Evolutionary conservation across 2,888 invertebrate species (phyloP).

Genomic region (Conchocele bisecta): DNA sequence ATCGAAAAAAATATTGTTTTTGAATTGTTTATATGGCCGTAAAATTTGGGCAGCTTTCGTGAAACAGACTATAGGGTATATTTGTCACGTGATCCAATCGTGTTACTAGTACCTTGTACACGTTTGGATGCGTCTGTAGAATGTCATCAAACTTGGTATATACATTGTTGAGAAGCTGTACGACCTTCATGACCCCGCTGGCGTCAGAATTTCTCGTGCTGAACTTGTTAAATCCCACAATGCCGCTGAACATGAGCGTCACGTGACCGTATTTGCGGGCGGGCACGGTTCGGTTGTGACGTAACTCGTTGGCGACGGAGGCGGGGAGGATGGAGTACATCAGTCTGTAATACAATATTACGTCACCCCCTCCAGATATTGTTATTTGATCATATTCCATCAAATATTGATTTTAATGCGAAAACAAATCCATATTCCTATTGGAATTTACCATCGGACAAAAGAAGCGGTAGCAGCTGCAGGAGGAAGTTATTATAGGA

Average conservation of each 20-base stretch:
- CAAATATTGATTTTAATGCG: too few relatives aligned
- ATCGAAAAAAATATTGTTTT: too few relatives aligned
- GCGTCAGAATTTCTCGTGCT: constrained; percentile 95
- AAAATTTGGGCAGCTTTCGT: too few relatives aligned
- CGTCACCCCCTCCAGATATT: too few relatives aligned
- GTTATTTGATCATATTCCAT: too few relatives aligned
- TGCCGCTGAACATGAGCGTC: constrained; percentile 96
- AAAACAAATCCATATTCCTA: too few relatives aligned
- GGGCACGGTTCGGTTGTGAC: constrained; percentile 95
- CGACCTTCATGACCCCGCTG: constrained; percentile 97
- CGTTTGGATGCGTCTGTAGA: constrained; percentile 95
- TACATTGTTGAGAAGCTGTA: constrained; percentile 94
- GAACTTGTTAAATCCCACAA: constrained; percentile 94
- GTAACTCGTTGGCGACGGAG: constrained; percentile 96
- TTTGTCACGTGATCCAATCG: too few relatives aligned
- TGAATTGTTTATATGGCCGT: too few relatives aligned
- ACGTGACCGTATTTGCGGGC: constrained; percentile 94
- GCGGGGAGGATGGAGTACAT: constrained; percentile 97
- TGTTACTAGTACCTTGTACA: constrained; percentile 94
- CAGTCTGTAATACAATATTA: constrained; percentile 86
- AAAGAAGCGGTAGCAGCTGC: too few relatives aligned
- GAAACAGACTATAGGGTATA: too few relatives aligned
- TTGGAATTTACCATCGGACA: too few relatives aligned
- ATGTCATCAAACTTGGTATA: constrained; percentile 97
- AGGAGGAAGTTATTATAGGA: too few relatives aligned